Evolutionary conservation across 2,113 vertebrate genomes (phyloP).

Genomic region (Mesembrinibis cayennensis): DNA sequence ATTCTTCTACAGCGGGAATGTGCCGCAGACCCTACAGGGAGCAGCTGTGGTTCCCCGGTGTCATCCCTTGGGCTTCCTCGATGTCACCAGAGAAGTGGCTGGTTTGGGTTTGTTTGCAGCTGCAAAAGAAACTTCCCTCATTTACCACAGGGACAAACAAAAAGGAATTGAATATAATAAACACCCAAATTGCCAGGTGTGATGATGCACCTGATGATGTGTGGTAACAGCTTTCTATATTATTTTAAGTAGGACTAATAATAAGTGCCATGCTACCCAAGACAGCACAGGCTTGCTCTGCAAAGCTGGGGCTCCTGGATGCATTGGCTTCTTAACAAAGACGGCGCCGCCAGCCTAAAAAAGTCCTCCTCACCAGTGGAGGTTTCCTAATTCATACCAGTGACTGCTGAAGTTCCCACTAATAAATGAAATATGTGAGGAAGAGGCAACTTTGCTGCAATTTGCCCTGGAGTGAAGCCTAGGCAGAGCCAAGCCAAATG

Average conservation of each 20-base stretch:
- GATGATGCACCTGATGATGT: neutral
- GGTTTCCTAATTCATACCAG: neutral
- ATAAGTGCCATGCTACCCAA: neutral
- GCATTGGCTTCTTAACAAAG: neutral
- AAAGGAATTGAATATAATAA: neutral
- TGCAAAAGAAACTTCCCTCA: neutral
- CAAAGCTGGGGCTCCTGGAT: neutral
- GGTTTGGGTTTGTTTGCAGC: neutral
- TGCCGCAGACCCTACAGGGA: neutral
- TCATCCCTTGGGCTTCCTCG: neutral
- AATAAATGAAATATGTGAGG: neutral
- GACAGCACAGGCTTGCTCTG: accelerated
- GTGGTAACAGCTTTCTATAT: neutral
- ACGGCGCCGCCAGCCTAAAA: neutral
- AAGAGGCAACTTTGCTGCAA: neutral
- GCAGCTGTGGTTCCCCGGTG: neutral
- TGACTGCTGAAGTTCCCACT: neutral
- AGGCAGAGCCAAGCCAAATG: neutral
- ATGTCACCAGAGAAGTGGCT: neutral
- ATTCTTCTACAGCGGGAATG: too few species aligned
- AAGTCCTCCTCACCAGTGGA: neutral
- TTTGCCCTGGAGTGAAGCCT: neutral
- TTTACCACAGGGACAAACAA: neutral
- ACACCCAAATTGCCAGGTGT: neutral
- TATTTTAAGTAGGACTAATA: neutral